Evolutionary conservation across 2,797 vertebrate genomes (phyloP).

Genomic region (Phalloptychus januarius): DNA sequence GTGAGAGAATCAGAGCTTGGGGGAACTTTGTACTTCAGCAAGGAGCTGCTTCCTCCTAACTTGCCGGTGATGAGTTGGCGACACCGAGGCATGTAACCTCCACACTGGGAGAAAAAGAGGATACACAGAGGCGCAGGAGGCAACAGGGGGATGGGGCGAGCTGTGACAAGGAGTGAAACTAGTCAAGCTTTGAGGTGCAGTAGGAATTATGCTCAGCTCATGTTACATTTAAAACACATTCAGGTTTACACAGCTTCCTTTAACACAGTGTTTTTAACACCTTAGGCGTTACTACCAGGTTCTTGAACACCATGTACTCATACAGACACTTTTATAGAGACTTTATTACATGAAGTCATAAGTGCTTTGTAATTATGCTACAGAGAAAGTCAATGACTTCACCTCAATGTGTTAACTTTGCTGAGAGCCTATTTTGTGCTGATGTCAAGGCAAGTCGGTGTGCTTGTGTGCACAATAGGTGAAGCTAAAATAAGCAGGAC

Average conservation of each 20-base stretch:
- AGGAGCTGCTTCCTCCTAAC: conserved; percentile 56
- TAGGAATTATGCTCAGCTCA: conserved; percentile 54
- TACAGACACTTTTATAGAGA: conserved; percentile 62
- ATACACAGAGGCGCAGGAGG: conserved; percentile 19
- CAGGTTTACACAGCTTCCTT: conserved; percentile 52
- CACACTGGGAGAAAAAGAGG: conserved; percentile 23
- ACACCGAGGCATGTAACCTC: conserved; percentile 65
- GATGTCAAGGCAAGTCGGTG: conserved; percentile 44
- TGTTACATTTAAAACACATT: conserved; percentile 69
- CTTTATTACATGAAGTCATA: conserved; percentile 64
- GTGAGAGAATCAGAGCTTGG: conserved; percentile 18
- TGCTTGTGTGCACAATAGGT: conserved; percentile 57
- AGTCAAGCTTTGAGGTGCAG: conserved; percentile 34
- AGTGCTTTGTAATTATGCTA: conserved; percentile 69
- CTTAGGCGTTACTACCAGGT: conserved; percentile 41
- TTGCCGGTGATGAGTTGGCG: conserved; percentile 54
- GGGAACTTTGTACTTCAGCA: conserved; percentile 28
- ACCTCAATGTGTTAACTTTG: conserved; percentile 64
- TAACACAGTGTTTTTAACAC: conserved; percentile 52
- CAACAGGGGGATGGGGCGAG: conserved; percentile 45
- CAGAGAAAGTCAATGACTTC: conserved; percentile 60
- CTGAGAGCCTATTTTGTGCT: conserved; percentile 61
- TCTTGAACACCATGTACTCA: conserved; percentile 30
- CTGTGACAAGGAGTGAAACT: conserved; percentile 52
- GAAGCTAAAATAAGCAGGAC: conserved; percentile 51